Base-by-base conservation (phyloP, 2,797 vertebrate species). In the Lacerta viridis region DNA sequence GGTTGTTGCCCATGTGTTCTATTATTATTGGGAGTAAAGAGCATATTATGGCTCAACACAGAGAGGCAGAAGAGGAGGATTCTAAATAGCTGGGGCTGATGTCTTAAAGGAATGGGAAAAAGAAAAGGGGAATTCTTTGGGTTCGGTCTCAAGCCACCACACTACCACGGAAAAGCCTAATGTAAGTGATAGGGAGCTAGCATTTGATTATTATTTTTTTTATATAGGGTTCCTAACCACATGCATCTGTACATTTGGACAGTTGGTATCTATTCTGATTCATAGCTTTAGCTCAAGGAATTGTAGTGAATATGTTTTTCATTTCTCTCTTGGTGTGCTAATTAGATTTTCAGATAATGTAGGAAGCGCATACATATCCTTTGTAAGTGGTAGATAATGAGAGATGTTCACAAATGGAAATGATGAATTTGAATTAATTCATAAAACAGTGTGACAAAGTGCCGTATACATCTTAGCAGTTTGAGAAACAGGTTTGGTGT, bases 401-500 rank as follows among this genome's bases (percentile, higher is more conserved):
- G 77, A 33, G 75, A 71, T 41, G 68, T 36, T 55, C 66, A 80
- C 76, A 69, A 69, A 66, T 18, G 23, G 43, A 61, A 81, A 76
- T 68, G 84, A 41, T 29, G 66, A 82, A 55, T 87, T 66, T 69
- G 68, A 88, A 84, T 92, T 29, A 43, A 80, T 89, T 43, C 66
- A 72, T 84, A 46, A 83, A 93, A 83, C n/a, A 59, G 33, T 50
- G 80, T 82, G 87, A 90, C 81, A 27, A 64, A 86, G 86, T 87
- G 91, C 72, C 91, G 88, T 80, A 91, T 43, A 66, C 7, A 4
- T 71, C 27, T 85, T 87, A 91, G 87, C 84, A 86, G 88, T 91
- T 79, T 87, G 79, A 88, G 72, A 84, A 89, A 83, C 80, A 92
- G 71, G 69, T 77, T 94, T 88, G 68, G 64, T 80, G 87, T 91